Evolutionary conservation across 1,140 invertebrate species (phyloP).

Genomic region (Andrena cerasifolii): DNA sequence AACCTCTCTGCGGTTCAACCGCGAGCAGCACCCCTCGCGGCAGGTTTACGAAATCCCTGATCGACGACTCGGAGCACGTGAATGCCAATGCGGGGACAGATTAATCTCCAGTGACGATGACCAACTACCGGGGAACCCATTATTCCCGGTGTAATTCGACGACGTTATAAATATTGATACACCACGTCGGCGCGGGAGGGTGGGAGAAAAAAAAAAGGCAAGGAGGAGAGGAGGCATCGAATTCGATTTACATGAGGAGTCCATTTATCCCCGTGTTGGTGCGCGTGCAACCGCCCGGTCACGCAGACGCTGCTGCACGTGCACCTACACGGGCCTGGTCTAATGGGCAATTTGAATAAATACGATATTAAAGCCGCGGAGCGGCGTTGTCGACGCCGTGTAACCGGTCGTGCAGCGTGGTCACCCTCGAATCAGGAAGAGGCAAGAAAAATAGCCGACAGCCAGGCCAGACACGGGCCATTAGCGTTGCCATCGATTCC

Average conservation of each 20-base stretch:
- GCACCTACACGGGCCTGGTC: background rate
- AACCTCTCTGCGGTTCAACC: no score
- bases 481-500: slow-evolving; percentile 59
- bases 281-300: background rate
- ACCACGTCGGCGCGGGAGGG: background rate
- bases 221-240: background rate
- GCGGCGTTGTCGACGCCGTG: slow-evolving; percentile 51
- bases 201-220: background rate
- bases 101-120: slow-evolving; percentile 33
- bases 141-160: slow-evolving; percentile 46
- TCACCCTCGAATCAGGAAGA: slow-evolving; percentile 56
- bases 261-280: slow-evolving; percentile 51
- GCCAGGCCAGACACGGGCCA: slow-evolving; percentile 43
- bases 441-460: slow-evolving; percentile 59
- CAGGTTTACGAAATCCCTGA: background rate
- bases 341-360: no score
- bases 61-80: background rate
- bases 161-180: slow-evolving; percentile 56
- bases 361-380: slow-evolving; percentile 59
- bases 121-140: slow-evolving; percentile 17
- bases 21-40: no score
- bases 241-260: slow-evolving; percentile 62
- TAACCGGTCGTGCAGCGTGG: slow-evolving; percentile 49
- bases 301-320: background rate
- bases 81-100: background rate